Conservation (phyloP, 1,140 invertebrate species). For the Archivesica marissinica region DNA sequence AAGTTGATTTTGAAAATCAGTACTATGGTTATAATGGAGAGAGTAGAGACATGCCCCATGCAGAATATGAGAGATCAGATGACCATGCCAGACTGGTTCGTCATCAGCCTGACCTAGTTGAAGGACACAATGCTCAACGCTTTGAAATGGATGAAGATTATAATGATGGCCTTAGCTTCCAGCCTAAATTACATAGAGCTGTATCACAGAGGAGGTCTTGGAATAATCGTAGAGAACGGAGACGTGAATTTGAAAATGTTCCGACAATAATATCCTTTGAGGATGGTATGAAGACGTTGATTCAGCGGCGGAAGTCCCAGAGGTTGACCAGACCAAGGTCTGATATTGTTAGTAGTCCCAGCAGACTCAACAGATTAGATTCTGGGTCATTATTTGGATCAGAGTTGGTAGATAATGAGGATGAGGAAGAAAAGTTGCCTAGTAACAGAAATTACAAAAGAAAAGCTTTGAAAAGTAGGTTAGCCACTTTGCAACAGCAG, state of each 20-base stretch:
- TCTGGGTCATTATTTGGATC: background rate
- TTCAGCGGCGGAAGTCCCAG: background rate
- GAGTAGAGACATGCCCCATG: too few relatives aligned
- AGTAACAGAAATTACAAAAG: conserved; percentile 50
- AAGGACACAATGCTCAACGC: background rate
- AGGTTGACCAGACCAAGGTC: background rate
- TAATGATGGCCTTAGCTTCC: background rate
- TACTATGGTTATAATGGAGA: background rate
- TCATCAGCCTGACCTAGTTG: background rate
- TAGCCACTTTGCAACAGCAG: conserved; percentile 7
- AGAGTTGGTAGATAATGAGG: background rate
- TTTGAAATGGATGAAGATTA: conserved; percentile 24
- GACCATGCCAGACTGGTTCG: background rate
- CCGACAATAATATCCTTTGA: conserved; percentile 5
- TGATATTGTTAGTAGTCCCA: background rate
- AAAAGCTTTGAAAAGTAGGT: conserved; percentile 34
- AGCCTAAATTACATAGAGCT: background rate
- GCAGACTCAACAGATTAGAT: background rate
- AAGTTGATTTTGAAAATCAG: background rate
- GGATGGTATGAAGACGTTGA: conserved; percentile 36
- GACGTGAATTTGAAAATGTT: background rate
- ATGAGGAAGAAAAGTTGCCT: conserved; percentile 36
- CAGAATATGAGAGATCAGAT: background rate
- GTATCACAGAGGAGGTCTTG: background rate
- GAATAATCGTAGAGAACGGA: conserved; percentile 13